phyloP scores from a whole-genome alignment of 2,113 vertebrate species.

The Aepyceros melampus region DNA sequence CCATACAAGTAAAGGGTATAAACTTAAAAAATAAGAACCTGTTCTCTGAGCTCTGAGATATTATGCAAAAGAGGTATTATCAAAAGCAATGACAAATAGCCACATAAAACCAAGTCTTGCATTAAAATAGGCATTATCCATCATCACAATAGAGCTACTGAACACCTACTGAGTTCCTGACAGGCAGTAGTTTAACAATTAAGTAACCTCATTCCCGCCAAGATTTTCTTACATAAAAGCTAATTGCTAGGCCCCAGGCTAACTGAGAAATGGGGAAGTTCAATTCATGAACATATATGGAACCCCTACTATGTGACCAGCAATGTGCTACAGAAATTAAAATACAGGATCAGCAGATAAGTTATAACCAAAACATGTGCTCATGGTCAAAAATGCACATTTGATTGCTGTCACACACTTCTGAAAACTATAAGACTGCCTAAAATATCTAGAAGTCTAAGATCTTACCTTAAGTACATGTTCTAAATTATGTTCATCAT shows the following conservation, averaged over 20 bases:
- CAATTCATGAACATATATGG: background rate
- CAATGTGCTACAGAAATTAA: background rate
- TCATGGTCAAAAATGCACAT: background rate
- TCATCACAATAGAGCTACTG: constrained; percentile 47
- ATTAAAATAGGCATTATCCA: constrained; percentile 58
- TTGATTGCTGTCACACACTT: background rate
- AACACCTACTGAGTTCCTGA: constrained; percentile 45
- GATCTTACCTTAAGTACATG: background rate
- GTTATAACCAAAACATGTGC: background rate
- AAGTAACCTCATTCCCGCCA: background rate
- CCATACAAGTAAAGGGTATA: background rate
- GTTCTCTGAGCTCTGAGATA: background rate
- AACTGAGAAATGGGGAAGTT: background rate
- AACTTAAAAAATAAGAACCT: constrained; percentile 29
- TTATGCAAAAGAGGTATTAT: constrained; percentile 45
- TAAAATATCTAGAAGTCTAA: background rate
- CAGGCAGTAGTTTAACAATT: constrained; percentile 13
- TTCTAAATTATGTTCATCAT: background rate
- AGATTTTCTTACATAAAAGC: background rate
- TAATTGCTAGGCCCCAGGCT: background rate
- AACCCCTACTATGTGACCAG: background rate
- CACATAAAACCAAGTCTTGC: constrained; percentile 47
- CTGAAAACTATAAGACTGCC: background rate
- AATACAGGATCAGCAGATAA: background rate
- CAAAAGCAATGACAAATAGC: constrained; percentile 59